Conservation (phyloP, 2,888 invertebrate species). For the Itoplectis maculator region DNA sequence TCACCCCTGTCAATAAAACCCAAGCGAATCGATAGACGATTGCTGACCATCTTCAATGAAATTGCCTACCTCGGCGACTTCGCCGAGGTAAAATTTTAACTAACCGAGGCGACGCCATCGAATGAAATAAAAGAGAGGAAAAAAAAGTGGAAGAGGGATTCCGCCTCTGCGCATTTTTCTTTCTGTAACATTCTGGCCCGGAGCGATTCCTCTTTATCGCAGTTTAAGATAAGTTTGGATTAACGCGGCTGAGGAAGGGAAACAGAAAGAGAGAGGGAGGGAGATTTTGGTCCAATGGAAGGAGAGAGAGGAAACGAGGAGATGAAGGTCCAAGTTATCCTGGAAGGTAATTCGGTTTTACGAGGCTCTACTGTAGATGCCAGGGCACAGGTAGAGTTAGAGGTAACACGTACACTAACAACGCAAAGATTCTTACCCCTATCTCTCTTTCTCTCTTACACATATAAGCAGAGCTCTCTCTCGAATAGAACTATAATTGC, state of each 20-base stretch:
- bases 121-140: neutral
- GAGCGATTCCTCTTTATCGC: constrained; percentile 66
- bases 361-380: constrained; percentile 56
- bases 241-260: constrained; percentile 48
- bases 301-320: constrained; percentile 30
- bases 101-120: neutral
- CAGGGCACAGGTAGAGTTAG: constrained; percentile 10
- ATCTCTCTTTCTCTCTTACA: constrained; percentile 40
- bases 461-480: constrained; percentile 17
- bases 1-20: constrained; percentile 30
- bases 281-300: constrained; percentile 42
- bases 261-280: too few relatives aligned
- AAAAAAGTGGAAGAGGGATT: constrained; percentile 7
- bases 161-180: constrained; percentile 29
- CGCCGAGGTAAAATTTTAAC: constrained; percentile 28
- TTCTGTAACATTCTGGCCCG: constrained; percentile 20
- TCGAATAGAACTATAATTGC: constrained; percentile 67
- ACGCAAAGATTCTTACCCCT: constrained; percentile 36
- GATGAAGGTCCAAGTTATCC: constrained; percentile 62
- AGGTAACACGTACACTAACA: constrained; percentile 24
- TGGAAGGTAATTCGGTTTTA: constrained; percentile 64
- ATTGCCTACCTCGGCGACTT: constrained; percentile 20
- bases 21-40: constrained; percentile 38
- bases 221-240: constrained; percentile 68
- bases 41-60: constrained; percentile 15